Evolutionary conservation across 1,140 invertebrate genomes (phyloP), one percentile per base, ranked within the genome.

Genomic region (Tenebrio molitor): DNA sequence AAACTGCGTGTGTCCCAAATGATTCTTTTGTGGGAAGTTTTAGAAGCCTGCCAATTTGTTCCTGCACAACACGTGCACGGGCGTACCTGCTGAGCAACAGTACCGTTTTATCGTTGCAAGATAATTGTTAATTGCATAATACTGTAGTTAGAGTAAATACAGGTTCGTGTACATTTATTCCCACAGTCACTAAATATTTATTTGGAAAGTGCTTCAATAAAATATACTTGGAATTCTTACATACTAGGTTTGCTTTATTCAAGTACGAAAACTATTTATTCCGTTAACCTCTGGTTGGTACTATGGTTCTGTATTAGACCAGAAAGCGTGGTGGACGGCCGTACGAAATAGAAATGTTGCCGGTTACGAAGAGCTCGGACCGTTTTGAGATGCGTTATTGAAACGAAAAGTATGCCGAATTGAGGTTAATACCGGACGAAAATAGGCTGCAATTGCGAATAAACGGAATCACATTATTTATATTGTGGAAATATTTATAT

Each of bases 391-490:
- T 10, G 21, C 23, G 46, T 12, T 53, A 53, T 1, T 23, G 19
- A 53, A 21, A 19, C 19, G 46, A 53, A 53, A 53, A 53, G 23
- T 53, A 53, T 53, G 36, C 36, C 46, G 12, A 58, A 58, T 53
- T 14, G 50, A 58, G 21, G 50, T 58, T 58, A 58, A 58, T 29
- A 58, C 23, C 23, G 15, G n/a, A 25, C 21, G 50, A 58, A 58
- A 58, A 58, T 53, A 58, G 12, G 21, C 15, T 25, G 50, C 12
- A 58, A 58, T 58, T 42, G n/a, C 17, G 44, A 66, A 66, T 66
- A 25, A 34, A 66, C 64, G 16, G 44, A 66, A 66, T 44, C 39
- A 66, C 64, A 66, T 66, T 36, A 44, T 41, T 42, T 66, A 66
- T 14, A 58, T 58, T 29, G 50, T 29, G 23, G 36, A 42, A 68